Base-by-base conservation (phyloP, 2,797 vertebrate genomes). In the Kryptolebias ocellatus region DNA sequence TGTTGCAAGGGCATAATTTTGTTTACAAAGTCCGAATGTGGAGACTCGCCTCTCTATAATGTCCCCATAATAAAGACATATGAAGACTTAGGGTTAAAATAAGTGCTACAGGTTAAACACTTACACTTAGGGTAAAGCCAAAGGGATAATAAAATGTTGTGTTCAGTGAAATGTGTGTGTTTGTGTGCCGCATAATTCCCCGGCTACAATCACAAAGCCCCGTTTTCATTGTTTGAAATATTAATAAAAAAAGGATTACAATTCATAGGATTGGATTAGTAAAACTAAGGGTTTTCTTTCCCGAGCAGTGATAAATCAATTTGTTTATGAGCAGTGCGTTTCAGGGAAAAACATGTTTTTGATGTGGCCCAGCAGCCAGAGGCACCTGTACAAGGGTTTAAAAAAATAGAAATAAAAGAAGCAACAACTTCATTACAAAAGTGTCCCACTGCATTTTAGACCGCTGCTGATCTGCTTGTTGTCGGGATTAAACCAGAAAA, bases 221-320 rank as follows among this genome's bases (percentile, higher is more conserved):
- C 75, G 80, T 74, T 87, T 87, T 78, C 64, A 85, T 84, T 84
- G 67, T 89, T 81, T 84, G 64, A 56, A 79, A 85, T 86, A 83
- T 83, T 84, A 91, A 87, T 78, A 89, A 73, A 88, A 66, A 67
- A 82, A 83, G 81, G 76, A 90, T 89, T 89, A 84, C n/a, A 20
- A 65, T 51, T 37, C 52, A 52, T 64, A 69, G 77, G 84, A 85
- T 81, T 75, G 60, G 67, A 86, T 87, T 87, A 81, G 52, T 70
- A 61, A 65, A 60, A 79, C 88, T 84, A 70, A 64, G 71, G 61
- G 52, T 82, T 77, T 80, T 50, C 47, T 71, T 83, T 79, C 67
- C 58, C 65, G 20, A 69, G 81, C 73, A 79, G 56, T 76, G 81
- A 80, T 80, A 80, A 78, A 87, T 79, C 66, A 65, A 87, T 86